These are phyloP conservation scores for Aythya baeri DNA, from an alignment of 2,113 vertebrate species.

Conservation along the genomic window DNA sequence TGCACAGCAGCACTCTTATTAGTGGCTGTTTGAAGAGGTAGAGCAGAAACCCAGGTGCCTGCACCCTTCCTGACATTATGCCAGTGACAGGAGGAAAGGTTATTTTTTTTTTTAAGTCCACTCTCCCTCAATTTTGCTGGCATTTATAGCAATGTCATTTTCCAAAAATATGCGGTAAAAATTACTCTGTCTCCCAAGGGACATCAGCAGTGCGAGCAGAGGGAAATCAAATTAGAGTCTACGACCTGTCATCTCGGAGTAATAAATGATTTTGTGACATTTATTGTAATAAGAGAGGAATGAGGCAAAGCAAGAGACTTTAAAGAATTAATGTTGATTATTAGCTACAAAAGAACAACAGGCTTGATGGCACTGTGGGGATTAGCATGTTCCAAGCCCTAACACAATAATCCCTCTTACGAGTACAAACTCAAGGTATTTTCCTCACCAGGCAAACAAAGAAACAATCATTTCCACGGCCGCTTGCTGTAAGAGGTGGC, in stretches of 20 bases:
- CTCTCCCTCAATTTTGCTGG: background rate
- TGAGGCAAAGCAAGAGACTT: background rate
- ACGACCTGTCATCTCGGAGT: background rate
- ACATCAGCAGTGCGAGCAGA: background rate
- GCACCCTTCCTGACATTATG: background rate
- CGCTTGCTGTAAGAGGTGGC: background rate
- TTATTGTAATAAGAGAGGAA: conserved; percentile 28
- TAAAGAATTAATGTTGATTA: conserved; percentile 43
- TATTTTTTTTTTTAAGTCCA: background rate
- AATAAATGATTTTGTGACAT: conserved; percentile 44
- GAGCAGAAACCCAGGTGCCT: background rate
- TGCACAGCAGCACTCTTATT: too few species aligned
- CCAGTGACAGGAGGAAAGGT: background rate
- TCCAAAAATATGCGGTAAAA: conserved; percentile 25
- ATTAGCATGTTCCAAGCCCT: background rate
- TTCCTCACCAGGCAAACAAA: background rate
- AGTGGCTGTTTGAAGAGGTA: background rate
- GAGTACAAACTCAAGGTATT: background rate
- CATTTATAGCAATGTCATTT: conserved; percentile 5
- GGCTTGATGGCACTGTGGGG: background rate
- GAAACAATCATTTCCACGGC: background rate
- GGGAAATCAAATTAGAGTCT: conserved; percentile 6
- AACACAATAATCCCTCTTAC: background rate
- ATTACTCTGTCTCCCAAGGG: conserved; percentile 3
- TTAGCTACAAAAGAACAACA: background rate